A percentile compares a stretch with the other conserved stretches of the same genome.
phyloP scores from a whole-genome alignment of 2,113 vertebrate species.

The Clarias macrocephalus region DNA sequence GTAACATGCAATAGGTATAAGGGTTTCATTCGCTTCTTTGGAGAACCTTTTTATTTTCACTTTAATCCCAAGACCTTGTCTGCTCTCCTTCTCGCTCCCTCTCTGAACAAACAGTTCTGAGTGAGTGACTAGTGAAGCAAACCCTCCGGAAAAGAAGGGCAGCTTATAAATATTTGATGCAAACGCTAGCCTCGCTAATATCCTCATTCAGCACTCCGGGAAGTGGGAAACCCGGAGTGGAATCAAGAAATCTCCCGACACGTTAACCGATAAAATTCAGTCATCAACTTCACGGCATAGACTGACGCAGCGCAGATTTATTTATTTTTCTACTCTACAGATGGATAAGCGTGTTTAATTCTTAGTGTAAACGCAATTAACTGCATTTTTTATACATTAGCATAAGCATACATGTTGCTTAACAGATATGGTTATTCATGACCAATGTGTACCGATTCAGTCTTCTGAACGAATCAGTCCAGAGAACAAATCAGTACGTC shows the following conservation, averaged over 20 bases:
- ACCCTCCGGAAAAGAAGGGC: constrained; percentile 39
- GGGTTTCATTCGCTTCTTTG: not conserved
- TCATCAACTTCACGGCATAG: not conserved
- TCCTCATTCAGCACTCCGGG: not conserved
- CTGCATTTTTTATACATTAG: not conserved
- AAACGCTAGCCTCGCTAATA: constrained; percentile 22
- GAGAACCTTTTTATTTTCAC: not conserved
- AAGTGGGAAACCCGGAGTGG: constrained; percentile 1
- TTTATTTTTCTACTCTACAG: not conserved
- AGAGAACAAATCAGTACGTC: not conserved
- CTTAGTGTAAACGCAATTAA: not conserved
- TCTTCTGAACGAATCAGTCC: not conserved
- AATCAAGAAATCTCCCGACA: not conserved
- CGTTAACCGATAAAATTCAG: not conserved
- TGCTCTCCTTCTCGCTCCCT: not conserved
- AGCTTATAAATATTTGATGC: constrained; percentile 48
- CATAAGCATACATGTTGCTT: not conserved
- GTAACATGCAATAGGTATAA: not conserved
- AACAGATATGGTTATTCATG: not conserved
- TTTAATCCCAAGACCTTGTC: not conserved
- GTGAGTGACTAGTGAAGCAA: constrained; percentile 40
- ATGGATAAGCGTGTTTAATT: not conserved
- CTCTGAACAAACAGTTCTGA: constrained; percentile 32
- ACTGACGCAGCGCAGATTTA: no score
- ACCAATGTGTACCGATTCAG: not conserved